Base-by-base conservation (phyloP, 2,113 vertebrate species). In the Gavialis gangeticus region DNA sequence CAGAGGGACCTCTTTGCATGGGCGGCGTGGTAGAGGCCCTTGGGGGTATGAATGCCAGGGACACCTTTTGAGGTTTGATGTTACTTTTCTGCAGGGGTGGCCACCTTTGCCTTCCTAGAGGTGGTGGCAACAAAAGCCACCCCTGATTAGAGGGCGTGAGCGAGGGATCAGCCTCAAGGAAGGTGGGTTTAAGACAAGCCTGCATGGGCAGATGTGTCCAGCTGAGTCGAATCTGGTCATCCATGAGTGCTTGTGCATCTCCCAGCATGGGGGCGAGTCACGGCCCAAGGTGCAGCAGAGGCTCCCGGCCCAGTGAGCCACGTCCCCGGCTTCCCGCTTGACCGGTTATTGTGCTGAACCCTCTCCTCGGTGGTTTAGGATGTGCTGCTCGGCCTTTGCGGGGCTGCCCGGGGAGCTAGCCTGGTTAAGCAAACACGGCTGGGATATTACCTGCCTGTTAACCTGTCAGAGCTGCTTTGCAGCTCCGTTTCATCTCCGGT, bases 381-480 rank as follows among this genome's bases (percentile, higher is more conserved):
- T 24, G 0, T 0, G 0, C 4, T 0, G 1, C 3, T 63, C 13
- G 1, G 25, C 69, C 3, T 59, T 69, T 58, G 73, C 14, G 0
- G 1, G 78, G 84, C 89, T 79, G 88, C 93, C 19, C 21, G 34
- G 92, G 87, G 88, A 75, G 89, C 92, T 97, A 54, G 28, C 93
- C 96, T 94, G 97, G 95, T 92, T 97, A 93, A 96, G 96, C 97
- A 87, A 97, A 98, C 97, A 97, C 77, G 0, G 30, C 85, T 66
- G 95, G 96, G 95, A 85, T 95, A 92, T 97, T 96, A 97, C 97
- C 98, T 97, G 97, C 97, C 97, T 97, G 97, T 94, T 96, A 94
- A 96, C 95, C 97, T 97, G 96, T 97, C 98, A 97, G 79, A 84
- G 30, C 94, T 73, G 94, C 27, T 94, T 87, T 94, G 92, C 93